Conservation (phyloP, 2,797 vertebrate species). For the Rhynchotus rufescens region DNA sequence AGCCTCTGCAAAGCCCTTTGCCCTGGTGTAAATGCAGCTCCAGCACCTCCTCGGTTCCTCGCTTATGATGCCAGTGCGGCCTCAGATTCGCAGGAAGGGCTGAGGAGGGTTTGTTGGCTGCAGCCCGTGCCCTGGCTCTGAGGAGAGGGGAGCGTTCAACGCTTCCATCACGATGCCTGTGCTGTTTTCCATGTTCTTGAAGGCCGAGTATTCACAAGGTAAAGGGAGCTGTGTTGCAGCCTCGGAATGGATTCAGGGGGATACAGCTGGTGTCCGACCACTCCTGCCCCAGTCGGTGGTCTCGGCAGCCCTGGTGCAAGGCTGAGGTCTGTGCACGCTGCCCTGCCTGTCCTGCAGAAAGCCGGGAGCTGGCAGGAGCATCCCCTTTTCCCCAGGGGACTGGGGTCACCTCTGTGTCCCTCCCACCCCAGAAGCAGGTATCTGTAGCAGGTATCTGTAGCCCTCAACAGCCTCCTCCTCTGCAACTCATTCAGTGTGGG, state of each 20-base stretch:
- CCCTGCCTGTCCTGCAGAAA: too few relatives aligned
- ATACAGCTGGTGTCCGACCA: too few relatives aligned
- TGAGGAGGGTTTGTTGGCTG: background rate
- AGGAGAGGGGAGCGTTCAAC: background rate
- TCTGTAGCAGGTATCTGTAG: too few relatives aligned
- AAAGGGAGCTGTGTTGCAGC: too few relatives aligned
- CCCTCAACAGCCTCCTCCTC: background rate
- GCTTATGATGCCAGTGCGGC: background rate
- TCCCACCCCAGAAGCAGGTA: background rate
- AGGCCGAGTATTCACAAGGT: too few relatives aligned
- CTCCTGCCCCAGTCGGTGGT: too few relatives aligned
- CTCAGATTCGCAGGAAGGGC: background rate
- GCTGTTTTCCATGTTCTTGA: too few relatives aligned
- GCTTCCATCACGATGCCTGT: too few relatives aligned
- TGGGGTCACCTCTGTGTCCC: background rate
- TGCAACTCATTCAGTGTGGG: background rate
- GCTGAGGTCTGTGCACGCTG: too few relatives aligned
- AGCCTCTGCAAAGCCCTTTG: background rate
- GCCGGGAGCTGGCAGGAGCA: too few relatives aligned
- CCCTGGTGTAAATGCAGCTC: background rate
- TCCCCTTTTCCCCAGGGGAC: background rate
- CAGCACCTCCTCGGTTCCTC: background rate
- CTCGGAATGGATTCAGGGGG: too few relatives aligned
- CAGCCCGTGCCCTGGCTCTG: background rate
- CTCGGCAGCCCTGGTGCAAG: too few relatives aligned